phyloP scores from a whole-genome alignment of 2,888 invertebrate species.

The Leuctra nigra region DNA sequence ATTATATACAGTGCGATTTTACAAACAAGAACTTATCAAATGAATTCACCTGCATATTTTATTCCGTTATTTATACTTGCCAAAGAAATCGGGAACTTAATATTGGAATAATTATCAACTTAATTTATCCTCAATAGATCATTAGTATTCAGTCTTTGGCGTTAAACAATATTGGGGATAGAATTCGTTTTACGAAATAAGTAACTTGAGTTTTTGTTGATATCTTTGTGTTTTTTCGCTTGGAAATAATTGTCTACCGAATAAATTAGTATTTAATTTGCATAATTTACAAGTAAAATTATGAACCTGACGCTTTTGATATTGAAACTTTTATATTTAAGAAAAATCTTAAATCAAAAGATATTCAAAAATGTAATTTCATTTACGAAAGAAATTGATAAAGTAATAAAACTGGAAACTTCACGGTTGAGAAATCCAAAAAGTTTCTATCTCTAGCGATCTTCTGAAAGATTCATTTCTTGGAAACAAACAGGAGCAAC shows the following conservation, averaged over 20 bases:
- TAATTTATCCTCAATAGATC: not conserved
- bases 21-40: too few relatives aligned
- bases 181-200: not conserved
- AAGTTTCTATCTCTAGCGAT: too few relatives aligned
- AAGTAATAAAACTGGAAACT: too few relatives aligned
- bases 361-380: too few relatives aligned
- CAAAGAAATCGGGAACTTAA: not conserved
- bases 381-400: too few relatives aligned
- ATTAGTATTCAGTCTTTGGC: not conserved
- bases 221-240: not conserved
- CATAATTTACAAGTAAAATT: conserved; percentile 25
- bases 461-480: too few relatives aligned
- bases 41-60: conserved; percentile 10
- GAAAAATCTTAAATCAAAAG: too few relatives aligned
- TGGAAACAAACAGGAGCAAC: too few relatives aligned
- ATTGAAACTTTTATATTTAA: too few relatives aligned
- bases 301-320: too few relatives aligned
- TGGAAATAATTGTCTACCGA: not conserved
- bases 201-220: not conserved
- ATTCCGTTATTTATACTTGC: not conserved
- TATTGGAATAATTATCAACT: conserved; percentile 1
- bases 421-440: too few relatives aligned
- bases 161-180: not conserved
- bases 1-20: too few relatives aligned
- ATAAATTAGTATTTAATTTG: conserved; percentile 21